Conservation (phyloP, 2,797 vertebrate genomes). For the Sebastes melanostomus region DNA sequence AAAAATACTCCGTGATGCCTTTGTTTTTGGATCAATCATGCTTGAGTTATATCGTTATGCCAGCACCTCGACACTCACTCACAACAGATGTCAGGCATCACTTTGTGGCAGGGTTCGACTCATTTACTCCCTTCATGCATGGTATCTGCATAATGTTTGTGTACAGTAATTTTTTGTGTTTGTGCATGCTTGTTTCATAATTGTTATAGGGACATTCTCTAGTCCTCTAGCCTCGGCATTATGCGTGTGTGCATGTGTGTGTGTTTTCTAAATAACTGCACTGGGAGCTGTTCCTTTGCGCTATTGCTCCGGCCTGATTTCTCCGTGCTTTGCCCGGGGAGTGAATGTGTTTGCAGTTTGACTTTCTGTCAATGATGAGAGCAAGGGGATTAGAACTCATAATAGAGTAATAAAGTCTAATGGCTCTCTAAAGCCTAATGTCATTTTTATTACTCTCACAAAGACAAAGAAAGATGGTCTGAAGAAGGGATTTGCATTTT, state of each 20-base stretch:
- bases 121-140: background rate
- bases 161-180: background rate
- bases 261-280: slow-evolving; percentile 20
- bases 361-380: slow-evolving; percentile 41
- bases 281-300: slow-evolving; percentile 22
- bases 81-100: background rate
- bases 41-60: background rate
- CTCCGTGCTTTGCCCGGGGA: background rate
- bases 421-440: slow-evolving; percentile 49
- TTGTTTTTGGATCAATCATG: background rate
- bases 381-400: slow-evolving; percentile 51
- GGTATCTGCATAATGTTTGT: background rate
- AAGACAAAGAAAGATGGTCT: slow-evolving; percentile 26
- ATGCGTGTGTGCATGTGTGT: background rate
- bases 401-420: slow-evolving; percentile 64
- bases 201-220: background rate
- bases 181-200: background rate
- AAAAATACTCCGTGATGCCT: background rate
- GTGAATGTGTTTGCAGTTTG: slow-evolving; percentile 33
- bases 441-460: slow-evolving; percentile 43
- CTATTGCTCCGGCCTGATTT: slow-evolving; percentile 11
- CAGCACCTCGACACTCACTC: background rate
- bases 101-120: background rate
- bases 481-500: slow-evolving; percentile 5
- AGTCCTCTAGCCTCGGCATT: background rate